Conservation (phyloP, 2,113 vertebrate genomes). For the Corvus hawaiiensis region DNA sequence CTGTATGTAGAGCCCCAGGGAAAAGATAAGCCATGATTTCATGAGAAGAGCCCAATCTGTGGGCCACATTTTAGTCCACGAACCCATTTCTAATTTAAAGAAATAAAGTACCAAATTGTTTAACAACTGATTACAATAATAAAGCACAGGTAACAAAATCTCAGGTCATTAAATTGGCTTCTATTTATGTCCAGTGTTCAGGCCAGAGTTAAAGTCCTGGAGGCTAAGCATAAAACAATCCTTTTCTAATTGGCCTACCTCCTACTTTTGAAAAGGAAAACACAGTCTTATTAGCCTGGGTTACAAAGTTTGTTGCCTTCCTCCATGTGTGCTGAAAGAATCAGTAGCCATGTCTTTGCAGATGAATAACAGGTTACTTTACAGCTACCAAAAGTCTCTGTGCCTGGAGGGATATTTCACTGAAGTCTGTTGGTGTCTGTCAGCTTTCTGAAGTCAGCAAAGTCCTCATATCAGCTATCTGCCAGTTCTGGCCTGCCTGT, state of each 20-base stretch:
- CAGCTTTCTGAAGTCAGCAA: conserved; percentile 8
- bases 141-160: conserved; percentile 52
- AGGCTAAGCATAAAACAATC: conserved; percentile 65
- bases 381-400: conserved; percentile 8
- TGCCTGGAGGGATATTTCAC: background rate
- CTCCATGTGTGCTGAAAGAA: conserved; percentile 69
- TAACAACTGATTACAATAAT: conserved; percentile 24
- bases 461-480: conserved; percentile 42
- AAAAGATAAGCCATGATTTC: conserved; percentile 87
- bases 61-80: conserved; percentile 81
- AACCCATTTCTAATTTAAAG: conserved; percentile 86
- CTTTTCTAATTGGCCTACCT: conserved; percentile 67
- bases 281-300: conserved; percentile 71
- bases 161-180: conserved; percentile 52
- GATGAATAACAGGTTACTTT: conserved; percentile 67
- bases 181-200: conserved; percentile 58
- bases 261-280: conserved; percentile 62
- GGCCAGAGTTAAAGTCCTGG: conserved; percentile 1
- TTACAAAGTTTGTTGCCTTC: conserved; percentile 72
- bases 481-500: conserved; percentile 34
- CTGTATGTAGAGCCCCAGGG: conserved; percentile 87
- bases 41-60: conserved; percentile 83
- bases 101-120: conserved; percentile 58
- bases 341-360: conserved; percentile 41
- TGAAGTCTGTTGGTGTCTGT: background rate